phyloP scores from a whole-genome alignment of 2,113 vertebrate genomes.

The Hippocampus barbouri region DNA sequence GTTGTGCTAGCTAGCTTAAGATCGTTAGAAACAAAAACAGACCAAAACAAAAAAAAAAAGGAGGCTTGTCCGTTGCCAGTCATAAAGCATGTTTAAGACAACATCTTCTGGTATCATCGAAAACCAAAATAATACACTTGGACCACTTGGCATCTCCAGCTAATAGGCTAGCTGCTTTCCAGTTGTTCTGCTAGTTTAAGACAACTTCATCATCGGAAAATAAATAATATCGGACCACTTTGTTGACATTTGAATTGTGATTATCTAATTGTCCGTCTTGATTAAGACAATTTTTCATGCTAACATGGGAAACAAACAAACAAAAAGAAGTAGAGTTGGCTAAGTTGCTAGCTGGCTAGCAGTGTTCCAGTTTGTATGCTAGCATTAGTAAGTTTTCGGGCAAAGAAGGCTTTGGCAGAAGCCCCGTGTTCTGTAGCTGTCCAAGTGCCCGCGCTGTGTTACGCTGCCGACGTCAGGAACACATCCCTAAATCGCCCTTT shows the following conservation, averaged over 20 bases:
- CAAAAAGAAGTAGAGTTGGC: background rate
- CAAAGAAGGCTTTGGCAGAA: conserved; percentile 34
- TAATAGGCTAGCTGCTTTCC: background rate
- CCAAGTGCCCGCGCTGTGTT: background rate
- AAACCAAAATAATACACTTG: background rate
- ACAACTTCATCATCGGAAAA: background rate
- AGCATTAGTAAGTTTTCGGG: background rate
- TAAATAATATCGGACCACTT: too few species aligned
- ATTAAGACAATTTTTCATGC: too few species aligned
- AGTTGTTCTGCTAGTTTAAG: background rate
- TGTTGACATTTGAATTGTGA: too few species aligned
- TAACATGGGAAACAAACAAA: too few species aligned
- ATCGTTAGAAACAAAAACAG: background rate
- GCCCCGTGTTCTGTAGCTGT: conserved; percentile 49
- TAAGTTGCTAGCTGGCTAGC: background rate
- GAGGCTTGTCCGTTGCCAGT: background rate
- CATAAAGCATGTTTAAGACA: too few species aligned
- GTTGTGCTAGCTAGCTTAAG: background rate
- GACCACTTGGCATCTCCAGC: background rate
- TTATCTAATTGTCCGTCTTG: too few species aligned
- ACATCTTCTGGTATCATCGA: background rate
- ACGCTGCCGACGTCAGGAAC: background rate
- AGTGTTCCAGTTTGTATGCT: background rate
- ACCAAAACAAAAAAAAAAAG: background rate
- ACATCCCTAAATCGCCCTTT: conserved; percentile 7